Base-by-base conservation (phyloP, 2,113 vertebrate genomes). In the Puma concolor region DNA sequence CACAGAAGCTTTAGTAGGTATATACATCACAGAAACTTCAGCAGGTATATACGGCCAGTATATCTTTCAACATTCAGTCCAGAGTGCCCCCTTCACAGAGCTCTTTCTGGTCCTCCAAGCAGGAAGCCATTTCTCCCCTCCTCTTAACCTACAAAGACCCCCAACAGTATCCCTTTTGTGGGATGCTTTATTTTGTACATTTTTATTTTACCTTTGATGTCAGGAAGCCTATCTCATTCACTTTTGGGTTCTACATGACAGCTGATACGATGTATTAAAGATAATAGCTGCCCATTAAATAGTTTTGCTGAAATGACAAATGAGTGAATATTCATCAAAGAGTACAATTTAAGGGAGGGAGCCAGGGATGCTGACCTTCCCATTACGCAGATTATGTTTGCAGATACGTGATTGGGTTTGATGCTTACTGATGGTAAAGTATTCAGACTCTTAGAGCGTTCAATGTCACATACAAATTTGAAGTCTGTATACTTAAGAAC, bases 271-370 rank as follows among this genome's bases (percentile, higher is more conserved):
- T 60, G 21, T 60, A 27, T 86, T 95, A 85, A 82, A 91, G 33
- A 48, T 21, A 88, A 27, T 36, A 72, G 27, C 21, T 84, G 3
- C 7, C 16, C 25, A 82, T 63, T 74, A 50, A 94, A 41, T 19
- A 82, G 31, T 48, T 88, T 66, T 44, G 38, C 69, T 57, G 48
- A 96, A 95, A 85, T 76, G 14, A 76, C n/a, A 80, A 92, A 72
- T 60, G 33, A 80, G 52, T 64, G 15, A 80, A 29, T 63, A 57
- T 90, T 83, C 67, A 89, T 33, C 52, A 93, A 60, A 94, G 21
- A 67, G 4, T 92, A 63, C 77, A 94, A 91, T 72, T 54, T 81
- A 97, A 90, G 11, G 5, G 69, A 91, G 41, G 44, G 44, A 44
- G 6, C 3, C 50, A 94, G 23, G 2, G 14, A 64, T 76, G 41